Evolutionary conservation across 2,888 invertebrate genomes (phyloP).

Genomic region (Scotopteryx bipunctaria): DNA sequence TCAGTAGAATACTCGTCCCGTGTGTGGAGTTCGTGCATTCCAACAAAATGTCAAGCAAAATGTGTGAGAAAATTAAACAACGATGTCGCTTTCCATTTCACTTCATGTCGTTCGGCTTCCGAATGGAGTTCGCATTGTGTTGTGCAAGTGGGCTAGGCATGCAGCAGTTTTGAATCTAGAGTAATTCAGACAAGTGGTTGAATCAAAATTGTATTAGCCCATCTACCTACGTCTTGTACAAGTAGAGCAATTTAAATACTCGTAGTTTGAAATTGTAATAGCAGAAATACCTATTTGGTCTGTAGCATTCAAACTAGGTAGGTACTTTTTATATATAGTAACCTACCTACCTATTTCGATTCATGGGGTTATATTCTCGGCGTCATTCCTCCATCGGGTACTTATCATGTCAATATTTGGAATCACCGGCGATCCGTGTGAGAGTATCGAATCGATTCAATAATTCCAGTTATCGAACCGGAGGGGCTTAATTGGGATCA

Average conservation of each 20-base stretch:
- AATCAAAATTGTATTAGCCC: constrained; percentile 9
- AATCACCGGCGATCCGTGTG: constrained; percentile 51
- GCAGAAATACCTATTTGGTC: no score
- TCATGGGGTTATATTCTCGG: no score
- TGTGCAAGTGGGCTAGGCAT: constrained; percentile 15
- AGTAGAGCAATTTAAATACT: neutral
- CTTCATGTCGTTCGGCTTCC: constrained; percentile 38
- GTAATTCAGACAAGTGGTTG: constrained; percentile 22
- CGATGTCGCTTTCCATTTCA: constrained; percentile 62
- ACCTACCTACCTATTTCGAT: no score
- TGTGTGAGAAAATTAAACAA: constrained; percentile 68
- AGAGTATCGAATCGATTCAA: constrained; percentile 49
- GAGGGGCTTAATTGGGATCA: constrained; percentile 70
- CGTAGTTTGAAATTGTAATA: constrained; percentile 1
- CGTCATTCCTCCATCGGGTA: constrained; percentile 41
- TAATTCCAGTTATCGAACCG: constrained; percentile 64
- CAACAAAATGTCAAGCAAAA: constrained; percentile 40
- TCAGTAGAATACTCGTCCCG: constrained; percentile 29
- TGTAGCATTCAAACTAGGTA: no score
- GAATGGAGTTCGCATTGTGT: constrained; percentile 27
- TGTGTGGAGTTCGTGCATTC: constrained; percentile 30
- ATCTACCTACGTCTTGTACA: constrained; percentile 1
- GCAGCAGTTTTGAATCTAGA: constrained; percentile 22
- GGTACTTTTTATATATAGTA: no score
- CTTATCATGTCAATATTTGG: constrained; percentile 64